phyloP scores from a whole-genome alignment of 2,888 invertebrate genomes.

The Ennomos quercinarius region DNA sequence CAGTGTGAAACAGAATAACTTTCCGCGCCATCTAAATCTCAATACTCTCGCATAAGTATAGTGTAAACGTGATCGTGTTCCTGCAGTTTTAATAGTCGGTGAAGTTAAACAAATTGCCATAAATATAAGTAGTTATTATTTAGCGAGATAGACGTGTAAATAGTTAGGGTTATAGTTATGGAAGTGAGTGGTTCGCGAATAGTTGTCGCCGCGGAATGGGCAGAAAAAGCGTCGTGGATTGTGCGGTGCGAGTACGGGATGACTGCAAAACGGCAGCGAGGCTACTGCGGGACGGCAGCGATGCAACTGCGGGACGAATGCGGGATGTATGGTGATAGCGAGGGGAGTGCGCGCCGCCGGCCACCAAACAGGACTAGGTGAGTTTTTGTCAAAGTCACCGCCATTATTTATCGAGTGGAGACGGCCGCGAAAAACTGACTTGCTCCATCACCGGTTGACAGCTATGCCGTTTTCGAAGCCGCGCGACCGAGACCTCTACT shows the following conservation, averaged over 20 bases:
- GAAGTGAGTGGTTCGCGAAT: constrained; percentile 75
- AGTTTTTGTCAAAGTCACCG: constrained; percentile 85
- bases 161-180: constrained; percentile 76
- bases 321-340: constrained; percentile 41
- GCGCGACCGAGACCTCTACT: constrained; percentile 72
- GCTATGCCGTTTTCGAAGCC: constrained; percentile 81
- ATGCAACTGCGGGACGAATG: constrained; percentile 35
- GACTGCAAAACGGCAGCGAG: constrained; percentile 38
- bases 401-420: constrained; percentile 85
- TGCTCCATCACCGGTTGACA: constrained; percentile 69
- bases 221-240: constrained; percentile 72
- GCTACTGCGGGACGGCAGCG: constrained; percentile 38
- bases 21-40: constrained; percentile 80
- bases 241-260: constrained; percentile 43
- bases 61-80: constrained; percentile 85
- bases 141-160: constrained; percentile 81
- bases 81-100: constrained; percentile 84
- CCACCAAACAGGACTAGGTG: constrained; percentile 83
- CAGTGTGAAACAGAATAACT: constrained; percentile 73
- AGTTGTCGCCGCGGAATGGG: constrained; percentile 76
- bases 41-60: constrained; percentile 84
- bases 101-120: constrained; percentile 86
- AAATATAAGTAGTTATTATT: constrained; percentile 84
- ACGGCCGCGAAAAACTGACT: constrained; percentile 84
- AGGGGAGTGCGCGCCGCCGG: constrained; percentile 75